phyloP scores from a whole-genome alignment of 2,888 invertebrate genomes.

The Leucoma salicis region DNA sequence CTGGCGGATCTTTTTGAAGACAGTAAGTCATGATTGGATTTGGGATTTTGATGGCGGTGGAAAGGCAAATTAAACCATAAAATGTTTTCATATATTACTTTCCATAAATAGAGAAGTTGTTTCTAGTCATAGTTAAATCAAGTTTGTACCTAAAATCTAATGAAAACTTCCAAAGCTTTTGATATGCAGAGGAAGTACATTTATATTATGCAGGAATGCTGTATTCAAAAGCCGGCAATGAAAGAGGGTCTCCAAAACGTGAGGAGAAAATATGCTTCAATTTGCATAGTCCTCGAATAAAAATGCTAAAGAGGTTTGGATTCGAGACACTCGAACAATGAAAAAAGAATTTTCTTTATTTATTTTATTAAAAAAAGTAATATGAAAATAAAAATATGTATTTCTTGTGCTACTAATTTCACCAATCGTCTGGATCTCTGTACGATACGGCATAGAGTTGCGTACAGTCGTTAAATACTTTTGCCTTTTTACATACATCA shows the following conservation, averaged over 20 bases:
- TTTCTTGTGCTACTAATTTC: neutral
- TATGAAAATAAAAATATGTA: slow-evolving; percentile 2
- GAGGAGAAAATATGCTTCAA: slow-evolving; percentile 25
- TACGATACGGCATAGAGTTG: slow-evolving; percentile 70
- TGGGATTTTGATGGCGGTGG: too few relatives aligned
- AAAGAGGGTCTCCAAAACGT: slow-evolving; percentile 16
- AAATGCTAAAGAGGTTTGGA: slow-evolving; percentile 20
- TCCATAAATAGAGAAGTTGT: neutral
- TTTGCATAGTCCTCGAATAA: slow-evolving; percentile 15
- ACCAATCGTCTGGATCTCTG: slow-evolving; percentile 46
- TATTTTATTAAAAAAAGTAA: slow-evolving; percentile 37
- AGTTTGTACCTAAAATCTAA: slow-evolving; percentile 11
- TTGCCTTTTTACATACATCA: slow-evolving; percentile 74
- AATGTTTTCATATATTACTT: too few relatives aligned
- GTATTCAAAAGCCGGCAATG: slow-evolving; percentile 26
- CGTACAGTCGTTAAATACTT: slow-evolving; percentile 75
- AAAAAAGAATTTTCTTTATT: slow-evolving; percentile 29
- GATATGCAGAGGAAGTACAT: slow-evolving; percentile 37
- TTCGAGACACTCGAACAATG: slow-evolving; percentile 23
- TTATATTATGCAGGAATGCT: slow-evolving; percentile 36
- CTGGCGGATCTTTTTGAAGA: too few relatives aligned
- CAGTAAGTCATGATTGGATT: too few relatives aligned
- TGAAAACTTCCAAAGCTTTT: slow-evolving; percentile 38
- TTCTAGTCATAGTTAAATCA: neutral
- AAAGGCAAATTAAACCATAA: too few relatives aligned